Percentiles rank a stretch among this genome's conserved stretches.
phyloP scores from a whole-genome alignment of 2,797 vertebrate genomes.

The Sebastes cheni region DNA sequence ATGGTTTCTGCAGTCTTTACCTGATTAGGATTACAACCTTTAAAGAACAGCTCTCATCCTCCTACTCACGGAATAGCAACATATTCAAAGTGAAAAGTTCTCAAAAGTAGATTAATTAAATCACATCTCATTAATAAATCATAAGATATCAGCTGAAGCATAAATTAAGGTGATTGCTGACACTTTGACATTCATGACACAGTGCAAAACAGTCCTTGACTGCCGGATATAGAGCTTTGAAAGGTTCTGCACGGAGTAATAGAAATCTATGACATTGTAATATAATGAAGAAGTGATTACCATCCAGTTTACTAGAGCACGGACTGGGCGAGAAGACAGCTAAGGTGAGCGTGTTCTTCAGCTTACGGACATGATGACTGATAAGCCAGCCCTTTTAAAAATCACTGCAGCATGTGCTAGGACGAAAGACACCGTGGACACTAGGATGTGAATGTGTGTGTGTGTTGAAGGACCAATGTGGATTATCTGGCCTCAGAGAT shows the following conservation, averaged over 20 bases:
- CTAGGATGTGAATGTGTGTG: conserved; percentile 5
- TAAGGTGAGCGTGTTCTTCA: conserved; percentile 59
- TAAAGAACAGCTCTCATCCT: background rate
- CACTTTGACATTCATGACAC: background rate
- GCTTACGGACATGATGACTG: conserved; percentile 18
- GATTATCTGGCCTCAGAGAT: conserved; percentile 70
- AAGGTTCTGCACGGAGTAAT: background rate
- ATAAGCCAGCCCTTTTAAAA: conserved; percentile 56
- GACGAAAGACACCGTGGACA: background rate
- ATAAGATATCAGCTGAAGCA: background rate
- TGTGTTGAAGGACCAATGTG: conserved; percentile 61
- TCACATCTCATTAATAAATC: background rate
- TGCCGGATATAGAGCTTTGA: background rate
- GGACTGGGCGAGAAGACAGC: conserved; percentile 8
- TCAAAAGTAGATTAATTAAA: background rate
- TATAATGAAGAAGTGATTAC: conserved; percentile 29
- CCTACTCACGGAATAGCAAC: background rate
- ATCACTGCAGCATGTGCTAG: conserved; percentile 18
- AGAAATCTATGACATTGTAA: conserved; percentile 4
- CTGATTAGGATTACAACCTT: background rate
- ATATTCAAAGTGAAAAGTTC: background rate
- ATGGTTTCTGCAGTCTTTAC: background rate
- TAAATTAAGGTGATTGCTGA: background rate
- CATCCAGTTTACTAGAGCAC: conserved; percentile 19
- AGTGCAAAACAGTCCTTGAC: background rate